Evolutionary conservation across 2,113 vertebrate species (phyloP), one percentile per base, ranked within the genome.

Genomic region (Tylochromis polylepis): DNA sequence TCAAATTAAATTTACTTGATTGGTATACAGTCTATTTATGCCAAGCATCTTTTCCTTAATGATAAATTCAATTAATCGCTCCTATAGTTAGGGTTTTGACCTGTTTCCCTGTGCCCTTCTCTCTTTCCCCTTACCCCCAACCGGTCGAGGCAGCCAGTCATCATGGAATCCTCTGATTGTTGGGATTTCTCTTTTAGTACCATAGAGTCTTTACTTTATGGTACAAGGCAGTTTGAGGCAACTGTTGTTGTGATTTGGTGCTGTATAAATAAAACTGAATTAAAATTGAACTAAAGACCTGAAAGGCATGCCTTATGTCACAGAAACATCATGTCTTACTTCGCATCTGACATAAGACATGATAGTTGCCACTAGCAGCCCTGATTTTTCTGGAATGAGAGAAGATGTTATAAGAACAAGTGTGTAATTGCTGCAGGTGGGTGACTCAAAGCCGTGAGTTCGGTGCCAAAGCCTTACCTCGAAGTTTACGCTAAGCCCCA

Each of bases 401-500:
- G 14, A 27, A 6, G 1, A 43, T 10, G 22, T 46, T 1, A 72
- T 16, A 46, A 11, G n/a, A 72, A 72, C 1, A 46, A 1, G 8
- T 3, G 22, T 72, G 14, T 46, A 72, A 72, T 3, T 72, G 38
- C 14, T 72, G 67, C 20, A 27, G 22, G 38, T 72, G 65, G n/a
- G 16, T 72, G 2, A 43, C 67, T 0, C 46, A 75, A 49, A 49
- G 1, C 15, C 49, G 67, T 49, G 46, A 49, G 15, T 15, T 16
- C 15, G 6, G 46, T 11, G 41, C 67, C 0, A 46, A 75, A 49
- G 67, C 12, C 38, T 43, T 0, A n/a, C 41, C 12, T 41, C n/a
- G 12, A 70, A 43, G 67, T 72, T 72, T 29, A 29, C 6, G 9
- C 41, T 6, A 29, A 27, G 67, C 67, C 41, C 0, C 41, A 72